Base-by-base conservation (phyloP, 2,888 invertebrate species). In the Drosophila parthenogenetica region DNA sequence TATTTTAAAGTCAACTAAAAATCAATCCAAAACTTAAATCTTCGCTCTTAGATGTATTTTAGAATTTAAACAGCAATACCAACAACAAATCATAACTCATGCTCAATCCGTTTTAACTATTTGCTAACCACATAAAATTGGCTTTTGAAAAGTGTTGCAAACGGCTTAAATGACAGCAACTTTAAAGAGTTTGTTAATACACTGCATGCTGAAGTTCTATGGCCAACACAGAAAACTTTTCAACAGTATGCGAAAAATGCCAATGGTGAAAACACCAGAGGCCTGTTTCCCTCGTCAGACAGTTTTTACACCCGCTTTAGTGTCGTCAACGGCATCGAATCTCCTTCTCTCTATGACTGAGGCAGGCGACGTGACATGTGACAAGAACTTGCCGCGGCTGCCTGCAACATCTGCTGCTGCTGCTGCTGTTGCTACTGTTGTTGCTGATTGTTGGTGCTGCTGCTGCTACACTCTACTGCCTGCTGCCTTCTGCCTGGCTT, bases 301-400 rank as follows among this genome's bases (percentile, higher is more conserved):
- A 3, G 10, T 39, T 32, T 19, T 19, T 5, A 45, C 62, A 19
- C 13, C 10, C 14, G 39, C 35, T 8, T 17, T 13, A 22, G 13
- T 22, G n/a, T 45, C 45, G 39, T 16, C 53, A n/a, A 5, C 22
- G 17, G 46, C 40, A n/a, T 10, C 32, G 49, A 42, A 35, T 35
- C 69, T 63, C 42, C n/a, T 19, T 37, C 42, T 43, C 51, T 48
- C 35, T 35, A 3, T 5, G 53, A 42, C 54, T 43, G 74, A 55
- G 57, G 69, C 74, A 57, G 81, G 70, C 88, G 75, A 86, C 86
- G 89, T 85, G 84, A 85, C 84, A 88, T 83, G 81, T 85, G 84
- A 88, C 83, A 88, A 88, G 87, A 88, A 81, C 77, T 83, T 83
- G 82, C 87, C 82, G 79, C 82, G 86, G 66, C 70, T 67, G 79